Evolutionary conservation across 2,113 vertebrate species (phyloP), one percentile per base, ranked within the genome.

Genomic region (Balaenoptera acutorostrata): DNA sequence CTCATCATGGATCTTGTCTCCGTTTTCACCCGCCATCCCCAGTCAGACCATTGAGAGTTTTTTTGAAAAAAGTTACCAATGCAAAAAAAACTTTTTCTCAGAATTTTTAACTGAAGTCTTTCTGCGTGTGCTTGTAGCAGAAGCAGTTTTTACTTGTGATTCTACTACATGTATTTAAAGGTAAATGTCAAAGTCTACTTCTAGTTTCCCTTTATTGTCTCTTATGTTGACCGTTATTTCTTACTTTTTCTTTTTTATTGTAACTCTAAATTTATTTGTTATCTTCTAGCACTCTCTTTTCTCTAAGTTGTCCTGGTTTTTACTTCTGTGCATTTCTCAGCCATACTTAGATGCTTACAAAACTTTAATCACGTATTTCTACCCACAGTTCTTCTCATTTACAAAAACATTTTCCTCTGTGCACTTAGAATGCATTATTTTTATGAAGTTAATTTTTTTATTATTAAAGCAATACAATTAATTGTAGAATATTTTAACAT

Each of bases 311-410:
- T 14, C 36, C 88, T 78, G 29, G 25, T 59, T 91, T 93, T 82
- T 41, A 36, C 46, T 46, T 77, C 39, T 87, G 27, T 87, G 33
- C 13, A 77, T 77, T 81, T 71, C 3, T 72, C 11, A 64, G 52
- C n/a, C 94, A 83, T 72, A 77, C 44, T 97, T 83, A 78, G 33
- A 78, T 59, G 74, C 31, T 71, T 78, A 69, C 25, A 31, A 39
- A 78, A 90, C 25, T 89, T 89, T 71, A 90, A 72, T 88, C 52
- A 93, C 44, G 36, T 90, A 63, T 83, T 90, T 96, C 81, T 63
- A 87, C 44, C 55, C 13, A 55, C 20, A 71, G 33, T 52, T 82
- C 39, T 74, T 92, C 36, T 64, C 31, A 82, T 94, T 75, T 78
- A 77, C 11, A 71, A 82, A 93, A 97, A n/a, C 57, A 78, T 92